Evolutionary conservation across 2,797 vertebrate species (phyloP).

Genomic region (Pseudomugil gertrudae): DNA sequence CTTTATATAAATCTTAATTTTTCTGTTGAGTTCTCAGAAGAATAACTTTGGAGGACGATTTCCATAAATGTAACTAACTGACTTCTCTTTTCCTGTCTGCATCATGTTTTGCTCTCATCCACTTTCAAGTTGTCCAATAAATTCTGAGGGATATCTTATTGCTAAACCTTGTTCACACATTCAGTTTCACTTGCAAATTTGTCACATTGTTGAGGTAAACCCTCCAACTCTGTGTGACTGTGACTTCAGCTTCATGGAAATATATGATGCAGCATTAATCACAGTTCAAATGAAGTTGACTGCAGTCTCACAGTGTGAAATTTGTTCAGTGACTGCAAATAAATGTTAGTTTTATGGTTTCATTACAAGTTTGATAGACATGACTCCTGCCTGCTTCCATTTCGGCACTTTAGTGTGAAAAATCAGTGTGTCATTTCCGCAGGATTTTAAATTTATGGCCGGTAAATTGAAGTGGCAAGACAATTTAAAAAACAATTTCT

Average conservation of each 20-base stretch:
- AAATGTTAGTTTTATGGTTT: conserved; percentile 27
- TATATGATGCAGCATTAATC: conserved; percentile 4
- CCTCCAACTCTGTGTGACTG: background rate
- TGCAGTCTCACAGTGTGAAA: conserved; percentile 13
- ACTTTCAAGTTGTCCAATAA: conserved; percentile 14
- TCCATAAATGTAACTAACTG: background rate
- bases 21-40: background rate
- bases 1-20: background rate
- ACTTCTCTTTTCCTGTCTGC: background rate
- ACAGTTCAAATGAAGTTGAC: conserved; percentile 2
- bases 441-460: conserved; percentile 74
- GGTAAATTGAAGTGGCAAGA: conserved; percentile 80
- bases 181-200: conserved; percentile 1
- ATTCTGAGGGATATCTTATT: conserved; percentile 15
- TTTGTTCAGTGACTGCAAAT: conserved; percentile 13
- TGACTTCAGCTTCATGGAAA: background rate
- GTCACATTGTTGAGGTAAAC: background rate
- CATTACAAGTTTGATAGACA: conserved; percentile 41
- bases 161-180: conserved; percentile 7
- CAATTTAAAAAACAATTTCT: conserved; percentile 83
- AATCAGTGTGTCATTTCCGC: conserved; percentile 67
- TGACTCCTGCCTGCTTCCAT: conserved; percentile 54
- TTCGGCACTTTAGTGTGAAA: conserved; percentile 54
- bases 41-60: background rate
- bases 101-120: background rate